phyloP scores from a whole-genome alignment of 2,113 vertebrate species.

The Rattus norvegicus region GRCr8 NC_086021.1:144516001-144516500 shows the following conservation, averaged over 20 bases:
- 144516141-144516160: too few species aligned
- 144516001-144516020: too few species aligned
- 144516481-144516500: neutral
- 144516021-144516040: too few species aligned
- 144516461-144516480: neutral
- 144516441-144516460: neutral
- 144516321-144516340: fast-evolving
- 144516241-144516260: neutral
- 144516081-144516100: too few species aligned
- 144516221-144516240: neutral
- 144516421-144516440: neutral
- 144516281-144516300: neutral
- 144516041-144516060: too few species aligned
- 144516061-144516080: too few species aligned
- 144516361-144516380: neutral
- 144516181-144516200: neutral
- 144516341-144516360: neutral
- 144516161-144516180: neutral
- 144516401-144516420: neutral
- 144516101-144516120: too few species aligned
- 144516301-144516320: neutral
- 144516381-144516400: neutral
- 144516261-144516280: neutral
- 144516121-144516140: too few species aligned
- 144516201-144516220: neutral